Conservation (phyloP, 2,113 vertebrate species). For the Megaceryle maxima region DNA sequence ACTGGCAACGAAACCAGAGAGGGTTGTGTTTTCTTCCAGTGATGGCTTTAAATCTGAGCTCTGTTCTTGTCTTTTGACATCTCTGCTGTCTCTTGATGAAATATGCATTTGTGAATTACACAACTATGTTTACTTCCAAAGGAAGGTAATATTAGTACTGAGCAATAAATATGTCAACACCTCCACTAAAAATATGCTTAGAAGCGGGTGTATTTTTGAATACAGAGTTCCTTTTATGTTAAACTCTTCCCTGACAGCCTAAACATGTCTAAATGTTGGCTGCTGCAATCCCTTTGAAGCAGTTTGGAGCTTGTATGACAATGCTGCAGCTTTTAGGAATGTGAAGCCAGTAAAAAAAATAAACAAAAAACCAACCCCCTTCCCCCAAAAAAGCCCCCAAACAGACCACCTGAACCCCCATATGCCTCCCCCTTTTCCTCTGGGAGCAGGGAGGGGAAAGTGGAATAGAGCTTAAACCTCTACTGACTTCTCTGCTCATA, state of each 20-base stretch:
- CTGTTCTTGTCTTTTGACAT: neutral
- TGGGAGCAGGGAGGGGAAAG: neutral
- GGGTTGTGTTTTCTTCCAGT: neutral
- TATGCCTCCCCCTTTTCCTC: neutral
- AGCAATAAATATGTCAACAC: neutral
- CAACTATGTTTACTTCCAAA: neutral
- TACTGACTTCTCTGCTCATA: neutral
- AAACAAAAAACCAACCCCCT: neutral
- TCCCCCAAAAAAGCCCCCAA: neutral
- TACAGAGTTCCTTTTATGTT: neutral
- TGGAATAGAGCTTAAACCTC: neutral
- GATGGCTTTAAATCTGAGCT: neutral
- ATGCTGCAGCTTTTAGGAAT: neutral
- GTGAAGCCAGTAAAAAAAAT: neutral
- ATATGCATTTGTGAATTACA: neutral
- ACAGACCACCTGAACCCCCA: neutral
- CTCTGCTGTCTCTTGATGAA: constrained; percentile 3
- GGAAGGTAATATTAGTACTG: neutral
- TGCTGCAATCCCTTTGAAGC: neutral
- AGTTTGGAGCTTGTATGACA: neutral
- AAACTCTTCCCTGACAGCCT: neutral
- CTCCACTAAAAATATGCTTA: neutral
- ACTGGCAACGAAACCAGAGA: neutral
- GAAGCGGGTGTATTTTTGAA: neutral
- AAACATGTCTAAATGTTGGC: neutral